These are phyloP conservation scores for Tiphia femorata DNA, from an alignment of 2,888 invertebrate species.

Conservation along the genomic window DNA sequence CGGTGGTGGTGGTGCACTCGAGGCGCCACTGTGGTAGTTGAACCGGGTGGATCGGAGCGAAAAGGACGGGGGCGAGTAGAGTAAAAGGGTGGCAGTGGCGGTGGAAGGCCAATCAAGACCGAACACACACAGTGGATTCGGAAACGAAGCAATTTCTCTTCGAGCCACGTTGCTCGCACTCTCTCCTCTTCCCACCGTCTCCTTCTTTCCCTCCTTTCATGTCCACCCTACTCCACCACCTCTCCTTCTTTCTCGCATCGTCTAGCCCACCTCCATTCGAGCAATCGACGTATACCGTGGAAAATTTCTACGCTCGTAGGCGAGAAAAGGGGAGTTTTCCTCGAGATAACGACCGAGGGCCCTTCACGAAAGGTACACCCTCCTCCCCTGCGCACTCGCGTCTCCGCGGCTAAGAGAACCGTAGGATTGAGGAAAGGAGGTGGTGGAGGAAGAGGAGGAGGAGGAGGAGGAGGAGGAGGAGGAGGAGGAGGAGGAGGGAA, in stretches of 20 bases:
- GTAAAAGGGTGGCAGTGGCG: slow-evolving; percentile 17
- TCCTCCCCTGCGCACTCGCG: slow-evolving; percentile 24
- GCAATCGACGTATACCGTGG: slow-evolving; percentile 34
- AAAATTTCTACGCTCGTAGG: slow-evolving; percentile 37
- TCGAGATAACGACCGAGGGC: slow-evolving; percentile 52
- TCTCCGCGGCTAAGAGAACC: too few species aligned
- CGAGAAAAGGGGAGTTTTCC: slow-evolving; percentile 49
- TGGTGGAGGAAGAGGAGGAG: slow-evolving; percentile 12
- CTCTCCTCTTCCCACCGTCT: slow-evolving; percentile 21
- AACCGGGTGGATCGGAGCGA: neutral
- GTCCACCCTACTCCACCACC: neutral
- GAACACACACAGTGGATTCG: slow-evolving; percentile 54
- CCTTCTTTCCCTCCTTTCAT: too few species aligned
- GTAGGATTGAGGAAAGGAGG: too few species aligned
- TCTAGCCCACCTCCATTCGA: slow-evolving; percentile 13
- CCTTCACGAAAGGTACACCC: slow-evolving; percentile 35
- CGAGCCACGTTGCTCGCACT: slow-evolving; percentile 53
- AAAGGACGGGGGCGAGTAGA: slow-evolving; percentile 16
- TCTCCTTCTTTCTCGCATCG: slow-evolving; percentile 9
- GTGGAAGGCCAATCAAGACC: slow-evolving; percentile 52
- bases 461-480: slow-evolving; percentile 8
- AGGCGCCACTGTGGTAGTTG: slow-evolving; percentile 18
- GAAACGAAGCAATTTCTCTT: slow-evolving; percentile 61
- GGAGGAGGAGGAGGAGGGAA: neutral
- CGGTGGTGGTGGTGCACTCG: slow-evolving; percentile 15